Evolutionary conservation across 1,140 invertebrate species (phyloP).

Genomic region (Drosophila saltans): DNA sequence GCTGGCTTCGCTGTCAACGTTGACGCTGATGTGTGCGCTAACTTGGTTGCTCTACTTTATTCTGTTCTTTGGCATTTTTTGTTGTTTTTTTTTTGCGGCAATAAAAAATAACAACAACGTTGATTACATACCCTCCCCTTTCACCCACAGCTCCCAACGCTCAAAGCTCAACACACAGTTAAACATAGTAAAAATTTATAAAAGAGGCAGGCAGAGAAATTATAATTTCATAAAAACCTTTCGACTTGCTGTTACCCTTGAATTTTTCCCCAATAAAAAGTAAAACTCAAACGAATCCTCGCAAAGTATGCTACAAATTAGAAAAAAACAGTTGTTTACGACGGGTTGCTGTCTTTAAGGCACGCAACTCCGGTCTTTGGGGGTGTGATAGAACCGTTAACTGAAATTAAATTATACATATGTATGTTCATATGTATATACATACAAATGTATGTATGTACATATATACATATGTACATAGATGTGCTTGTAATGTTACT

Average conservation of each 20-base stretch:
- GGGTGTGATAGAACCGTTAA: background rate
- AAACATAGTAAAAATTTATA: constrained; percentile 29
- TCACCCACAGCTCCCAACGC: constrained; percentile 21
- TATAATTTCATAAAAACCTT: background rate
- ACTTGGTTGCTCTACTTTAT: constrained; percentile 76
- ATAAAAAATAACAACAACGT: constrained; percentile 65
- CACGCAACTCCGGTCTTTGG: no score
- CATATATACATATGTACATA: background rate
- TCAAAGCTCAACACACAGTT: constrained; percentile 45
- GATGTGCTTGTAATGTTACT: no score
- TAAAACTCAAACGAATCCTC: background rate
- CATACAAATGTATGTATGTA: background rate
- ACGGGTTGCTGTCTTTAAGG: no score
- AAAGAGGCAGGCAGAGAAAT: constrained; percentile 3
- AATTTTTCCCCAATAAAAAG: background rate
- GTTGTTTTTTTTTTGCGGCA: constrained; percentile 52
- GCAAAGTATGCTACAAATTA: background rate
- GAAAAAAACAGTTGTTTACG: no score
- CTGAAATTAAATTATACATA: background rate
- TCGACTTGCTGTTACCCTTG: constrained; percentile 7
- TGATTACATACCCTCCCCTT: constrained; percentile 65
- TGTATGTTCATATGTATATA: background rate
- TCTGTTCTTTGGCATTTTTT: constrained; percentile 71
- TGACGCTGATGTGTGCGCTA: constrained; percentile 41
- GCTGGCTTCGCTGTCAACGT: constrained; percentile 51